Conservation (phyloP, 53 echinoderm and acorn worm genomes). For the Holothuria leucospilota region DNA sequence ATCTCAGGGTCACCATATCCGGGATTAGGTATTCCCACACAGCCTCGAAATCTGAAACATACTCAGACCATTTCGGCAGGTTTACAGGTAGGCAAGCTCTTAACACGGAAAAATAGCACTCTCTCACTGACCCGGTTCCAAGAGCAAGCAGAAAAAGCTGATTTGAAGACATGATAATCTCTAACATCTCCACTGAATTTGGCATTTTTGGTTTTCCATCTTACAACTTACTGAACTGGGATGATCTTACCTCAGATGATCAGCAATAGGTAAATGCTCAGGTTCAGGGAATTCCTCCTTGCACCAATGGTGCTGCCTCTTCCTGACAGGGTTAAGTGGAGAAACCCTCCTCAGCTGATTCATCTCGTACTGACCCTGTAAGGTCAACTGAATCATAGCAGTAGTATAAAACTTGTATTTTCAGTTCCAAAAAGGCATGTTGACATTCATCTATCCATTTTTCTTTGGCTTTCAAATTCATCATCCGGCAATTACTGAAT, state of each 20-base stretch:
- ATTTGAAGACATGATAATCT: constrained; percentile 48
- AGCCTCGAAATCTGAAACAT: constrained; percentile 60
- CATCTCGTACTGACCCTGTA: no score
- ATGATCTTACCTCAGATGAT: background rate
- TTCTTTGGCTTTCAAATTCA: constrained; percentile 7
- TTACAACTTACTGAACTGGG: constrained; percentile 1
- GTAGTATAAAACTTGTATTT: constrained; percentile 6
- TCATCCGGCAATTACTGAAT: no score
- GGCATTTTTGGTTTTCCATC: constrained; percentile 57
- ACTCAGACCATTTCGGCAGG: no score
- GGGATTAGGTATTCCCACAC: constrained; percentile 63
- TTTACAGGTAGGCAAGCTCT: constrained; percentile 56
- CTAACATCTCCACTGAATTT: constrained; percentile 60
- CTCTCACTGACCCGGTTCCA: constrained; percentile 13
- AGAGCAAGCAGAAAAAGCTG: constrained; percentile 63
- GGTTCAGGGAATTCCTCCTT: no score
- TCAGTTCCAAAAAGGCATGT: background rate
- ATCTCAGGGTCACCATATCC: constrained; percentile 68
- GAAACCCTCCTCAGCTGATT: no score
- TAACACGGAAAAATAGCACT: constrained; percentile 59
- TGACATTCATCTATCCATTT: no score
- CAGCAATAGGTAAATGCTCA: no score
- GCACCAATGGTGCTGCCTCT: no score
- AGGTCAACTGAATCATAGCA: background rate
- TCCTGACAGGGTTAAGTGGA: no score